Conservation (phyloP, 2,113 vertebrate species). For the Leucoraja erinaceus region DNA sequence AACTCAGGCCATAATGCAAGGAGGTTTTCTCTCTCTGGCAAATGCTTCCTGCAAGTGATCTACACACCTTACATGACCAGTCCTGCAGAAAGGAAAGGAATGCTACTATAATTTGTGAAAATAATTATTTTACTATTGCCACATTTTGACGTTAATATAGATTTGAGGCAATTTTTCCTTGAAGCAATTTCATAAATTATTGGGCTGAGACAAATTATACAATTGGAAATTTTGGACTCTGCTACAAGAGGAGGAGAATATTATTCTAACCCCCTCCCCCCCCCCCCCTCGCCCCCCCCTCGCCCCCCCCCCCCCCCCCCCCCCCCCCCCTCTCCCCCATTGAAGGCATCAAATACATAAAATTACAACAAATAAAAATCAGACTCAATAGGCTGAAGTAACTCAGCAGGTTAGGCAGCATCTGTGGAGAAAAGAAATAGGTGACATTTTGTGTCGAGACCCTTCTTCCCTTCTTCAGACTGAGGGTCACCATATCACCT, state of each 20-base stretch:
- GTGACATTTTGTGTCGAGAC: no score
- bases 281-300: no score
- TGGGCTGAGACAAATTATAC: not conserved
- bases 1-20: not conserved
- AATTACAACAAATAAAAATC: not conserved
- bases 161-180: not conserved
- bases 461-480: no score
- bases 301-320: no score
- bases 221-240: not conserved
- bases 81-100: not conserved
- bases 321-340: not conserved
- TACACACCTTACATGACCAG: not conserved
- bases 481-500: no score
- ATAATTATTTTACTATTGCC: not conserved
- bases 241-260: not conserved
- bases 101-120: not conserved
- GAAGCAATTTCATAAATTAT: not conserved
- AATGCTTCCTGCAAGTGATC: not conserved
- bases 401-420: no score
- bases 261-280: not conserved
- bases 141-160: not conserved
- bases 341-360: not conserved
- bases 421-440: no score
- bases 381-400: no score
- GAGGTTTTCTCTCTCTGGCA: not conserved